A percentile compares a stretch with the other conserved stretches of the same genome.
phyloP scores from a whole-genome alignment of 2,888 invertebrate species.

The Caenorhabditis sinica region DNA sequence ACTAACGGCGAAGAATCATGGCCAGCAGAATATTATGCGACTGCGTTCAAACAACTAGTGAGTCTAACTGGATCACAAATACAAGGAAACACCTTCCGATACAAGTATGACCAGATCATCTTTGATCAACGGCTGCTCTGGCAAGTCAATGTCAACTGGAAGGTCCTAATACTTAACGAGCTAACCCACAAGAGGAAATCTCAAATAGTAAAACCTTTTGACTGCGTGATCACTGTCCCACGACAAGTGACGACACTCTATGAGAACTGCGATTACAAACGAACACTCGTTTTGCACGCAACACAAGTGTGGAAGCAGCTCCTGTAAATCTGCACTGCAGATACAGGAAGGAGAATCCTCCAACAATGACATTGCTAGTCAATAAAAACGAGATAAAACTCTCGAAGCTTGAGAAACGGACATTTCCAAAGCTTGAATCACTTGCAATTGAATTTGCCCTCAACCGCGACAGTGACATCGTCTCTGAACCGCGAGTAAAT shows the following conservation, averaged over 20 bases:
- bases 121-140: neutral
- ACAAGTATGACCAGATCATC: no score
- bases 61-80: no score
- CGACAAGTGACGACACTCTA: neutral
- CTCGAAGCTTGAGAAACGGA: neutral
- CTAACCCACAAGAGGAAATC: neutral
- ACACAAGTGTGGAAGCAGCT: neutral
- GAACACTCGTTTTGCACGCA: constrained; percentile 4
- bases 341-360: neutral
- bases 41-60: no score
- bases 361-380: neutral
- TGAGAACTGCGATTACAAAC: neutral
- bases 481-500: neutral
- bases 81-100: no score
- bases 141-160: constrained; percentile 10
- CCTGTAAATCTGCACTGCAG: neutral
- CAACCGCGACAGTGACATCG: neutral
- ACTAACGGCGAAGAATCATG: no score
- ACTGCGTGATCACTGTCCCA: neutral
- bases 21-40: no score
- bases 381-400: constrained; percentile 17
- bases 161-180: neutral
- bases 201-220: neutral
- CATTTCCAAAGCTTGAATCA: constrained; percentile 20
- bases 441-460: neutral